phyloP scores from a whole-genome alignment of 2,797 vertebrate species.

The Simalia tracyae region DNA sequence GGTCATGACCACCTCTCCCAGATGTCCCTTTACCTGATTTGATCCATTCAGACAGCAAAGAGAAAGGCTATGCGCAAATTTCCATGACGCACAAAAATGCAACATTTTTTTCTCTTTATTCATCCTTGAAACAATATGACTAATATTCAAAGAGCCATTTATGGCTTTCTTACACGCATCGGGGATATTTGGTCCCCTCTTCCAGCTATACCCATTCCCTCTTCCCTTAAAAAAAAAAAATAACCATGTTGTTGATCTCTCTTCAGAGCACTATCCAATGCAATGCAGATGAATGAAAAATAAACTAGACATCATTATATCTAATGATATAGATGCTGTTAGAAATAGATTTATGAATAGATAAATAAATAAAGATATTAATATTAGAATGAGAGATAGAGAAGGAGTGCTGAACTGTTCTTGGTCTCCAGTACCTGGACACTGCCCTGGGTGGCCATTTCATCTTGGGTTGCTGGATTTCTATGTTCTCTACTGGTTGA shows the following conservation, averaged over 20 bases:
- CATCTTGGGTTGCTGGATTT: too few species aligned
- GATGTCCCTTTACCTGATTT: not conserved
- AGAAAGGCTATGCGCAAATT: not conserved
- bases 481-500: too few species aligned
- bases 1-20: not conserved
- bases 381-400: too few species aligned
- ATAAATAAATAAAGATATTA: too few species aligned
- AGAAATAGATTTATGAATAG: too few species aligned
- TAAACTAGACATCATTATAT: too few species aligned
- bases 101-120: not conserved
- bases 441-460: too few species aligned
- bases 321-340: too few species aligned
- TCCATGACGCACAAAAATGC: not conserved
- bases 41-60: not conserved
- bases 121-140: not conserved
- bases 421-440: too few species aligned
- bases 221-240: not conserved
- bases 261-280: not conserved
- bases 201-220: not conserved
- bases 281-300: not conserved
- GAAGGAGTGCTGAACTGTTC: too few species aligned
- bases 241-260: not conserved
- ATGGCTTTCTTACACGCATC: not conserved
- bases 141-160: not conserved
- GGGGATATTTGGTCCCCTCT: not conserved